Percentiles rank a stretch among this genome's conserved stretches.
Conservation (phyloP, 2,888 invertebrate genomes). For the Tenthredo notha region DNA sequence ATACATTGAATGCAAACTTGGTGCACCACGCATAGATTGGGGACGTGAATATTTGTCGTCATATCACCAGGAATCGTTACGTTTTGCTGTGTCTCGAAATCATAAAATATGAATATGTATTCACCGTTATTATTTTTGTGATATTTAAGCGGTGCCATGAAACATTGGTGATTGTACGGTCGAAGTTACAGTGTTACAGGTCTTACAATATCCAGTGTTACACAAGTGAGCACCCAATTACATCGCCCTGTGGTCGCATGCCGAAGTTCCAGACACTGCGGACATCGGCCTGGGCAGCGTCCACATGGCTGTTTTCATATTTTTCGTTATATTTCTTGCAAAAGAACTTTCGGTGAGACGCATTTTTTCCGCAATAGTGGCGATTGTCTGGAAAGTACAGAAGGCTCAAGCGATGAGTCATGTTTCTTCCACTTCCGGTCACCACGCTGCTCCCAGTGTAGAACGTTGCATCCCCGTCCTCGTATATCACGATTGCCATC, state of each 20-base stretch:
- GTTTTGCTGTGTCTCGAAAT: conserved; percentile 60
- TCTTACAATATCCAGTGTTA: conserved; percentile 53
- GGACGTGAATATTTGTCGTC: conserved; percentile 53
- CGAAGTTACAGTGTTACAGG: conserved; percentile 55
- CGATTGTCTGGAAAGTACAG: conserved; percentile 11
- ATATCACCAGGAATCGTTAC: conserved; percentile 1
- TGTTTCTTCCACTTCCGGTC: background rate
- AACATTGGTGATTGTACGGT: conserved; percentile 56
- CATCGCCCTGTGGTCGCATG: background rate
- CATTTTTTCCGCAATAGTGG: no score
- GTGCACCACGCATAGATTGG: conserved; percentile 58
- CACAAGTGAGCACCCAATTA: background rate
- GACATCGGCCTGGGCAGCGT: background rate
- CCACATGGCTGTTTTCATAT: background rate
- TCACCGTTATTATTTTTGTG: background rate
- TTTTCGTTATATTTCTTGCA: background rate
- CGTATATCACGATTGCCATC: conserved; percentile 43
- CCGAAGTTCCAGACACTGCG: background rate
- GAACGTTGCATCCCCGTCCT: background rate
- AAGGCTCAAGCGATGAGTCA: conserved; percentile 5
- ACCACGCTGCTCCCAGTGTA: conserved; percentile 20
- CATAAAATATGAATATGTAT: no score
- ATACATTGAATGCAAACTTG: conserved; percentile 9
- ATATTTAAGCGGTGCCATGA: conserved; percentile 49
- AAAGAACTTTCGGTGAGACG: no score